Conservation (phyloP, 2,113 vertebrate species). For the Turnix velox region DNA sequence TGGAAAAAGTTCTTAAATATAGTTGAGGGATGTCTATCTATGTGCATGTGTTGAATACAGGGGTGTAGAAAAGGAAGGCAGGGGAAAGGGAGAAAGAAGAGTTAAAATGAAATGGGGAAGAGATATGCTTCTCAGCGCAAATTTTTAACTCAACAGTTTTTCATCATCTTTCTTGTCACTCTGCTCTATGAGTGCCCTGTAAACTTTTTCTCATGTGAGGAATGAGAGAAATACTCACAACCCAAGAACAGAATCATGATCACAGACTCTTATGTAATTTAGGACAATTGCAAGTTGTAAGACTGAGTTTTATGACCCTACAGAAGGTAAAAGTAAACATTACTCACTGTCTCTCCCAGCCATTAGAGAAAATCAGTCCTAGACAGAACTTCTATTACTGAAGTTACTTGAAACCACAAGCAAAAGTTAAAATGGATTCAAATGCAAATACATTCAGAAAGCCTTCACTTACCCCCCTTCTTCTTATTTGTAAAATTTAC, state of each 20-base stretch:
- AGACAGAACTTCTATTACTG: conserved; percentile 1
- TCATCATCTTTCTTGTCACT: neutral
- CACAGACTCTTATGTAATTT: neutral
- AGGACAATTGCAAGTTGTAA: neutral
- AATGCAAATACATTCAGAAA: neutral
- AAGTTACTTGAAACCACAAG: neutral
- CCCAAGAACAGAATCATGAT: neutral
- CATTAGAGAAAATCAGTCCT: neutral
- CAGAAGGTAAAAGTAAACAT: neutral
- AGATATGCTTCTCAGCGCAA: neutral
- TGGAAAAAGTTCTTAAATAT: neutral
- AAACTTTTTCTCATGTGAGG: neutral
- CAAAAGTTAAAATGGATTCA: neutral
- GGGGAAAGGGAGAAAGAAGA: neutral
- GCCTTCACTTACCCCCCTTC: neutral
- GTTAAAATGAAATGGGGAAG: neutral
- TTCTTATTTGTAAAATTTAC: neutral
- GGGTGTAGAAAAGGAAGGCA: neutral
- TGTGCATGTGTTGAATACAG: neutral
- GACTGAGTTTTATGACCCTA: neutral
- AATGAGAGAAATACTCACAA: neutral
- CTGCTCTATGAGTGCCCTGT: neutral
- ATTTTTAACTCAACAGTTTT: neutral
- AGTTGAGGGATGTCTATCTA: rapidly evolving
- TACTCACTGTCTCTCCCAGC: neutral